Conservation (phyloP, 2,888 invertebrate genomes). For the Mechanitis messenoides region DNA sequence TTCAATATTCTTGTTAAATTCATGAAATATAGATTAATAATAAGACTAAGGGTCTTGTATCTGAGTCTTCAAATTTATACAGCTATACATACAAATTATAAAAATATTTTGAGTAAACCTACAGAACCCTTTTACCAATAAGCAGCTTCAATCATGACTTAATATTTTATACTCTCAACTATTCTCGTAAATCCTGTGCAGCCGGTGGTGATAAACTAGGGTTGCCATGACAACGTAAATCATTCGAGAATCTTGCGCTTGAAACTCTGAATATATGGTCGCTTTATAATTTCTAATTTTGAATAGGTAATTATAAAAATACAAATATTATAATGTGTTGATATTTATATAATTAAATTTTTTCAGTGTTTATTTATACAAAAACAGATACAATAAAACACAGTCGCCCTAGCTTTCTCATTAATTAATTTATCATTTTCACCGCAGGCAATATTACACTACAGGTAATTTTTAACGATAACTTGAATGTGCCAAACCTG, state of each 20-base stretch:
- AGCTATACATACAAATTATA: no score
- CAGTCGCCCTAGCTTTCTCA: conserved; percentile 1
- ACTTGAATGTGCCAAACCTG: not conserved
- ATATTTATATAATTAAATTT: no score
- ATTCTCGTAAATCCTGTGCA: conserved; percentile 15
- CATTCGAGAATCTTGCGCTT: not conserved
- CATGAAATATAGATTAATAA: no score
- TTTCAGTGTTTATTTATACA: no score
- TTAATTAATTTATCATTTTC: conserved; percentile 9
- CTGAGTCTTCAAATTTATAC: no score
- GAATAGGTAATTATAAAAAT: no score
- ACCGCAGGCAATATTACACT: not conserved
- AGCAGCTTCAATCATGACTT: no score
- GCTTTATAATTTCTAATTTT: not conserved
- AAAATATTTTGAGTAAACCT: no score
- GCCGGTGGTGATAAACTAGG: conserved; percentile 17
- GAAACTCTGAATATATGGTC: not conserved
- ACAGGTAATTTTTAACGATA: conserved; percentile 11
- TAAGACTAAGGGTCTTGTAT: no score
- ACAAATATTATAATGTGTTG: no score
- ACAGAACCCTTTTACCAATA: no score
- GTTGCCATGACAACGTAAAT: conserved; percentile 11
- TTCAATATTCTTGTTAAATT: no score
- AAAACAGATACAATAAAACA: not conserved
- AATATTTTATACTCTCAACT: conserved; percentile 10